Base-by-base conservation (phyloP, 2,797 vertebrate species). In the Brachyrhaphis roseni region DNA sequence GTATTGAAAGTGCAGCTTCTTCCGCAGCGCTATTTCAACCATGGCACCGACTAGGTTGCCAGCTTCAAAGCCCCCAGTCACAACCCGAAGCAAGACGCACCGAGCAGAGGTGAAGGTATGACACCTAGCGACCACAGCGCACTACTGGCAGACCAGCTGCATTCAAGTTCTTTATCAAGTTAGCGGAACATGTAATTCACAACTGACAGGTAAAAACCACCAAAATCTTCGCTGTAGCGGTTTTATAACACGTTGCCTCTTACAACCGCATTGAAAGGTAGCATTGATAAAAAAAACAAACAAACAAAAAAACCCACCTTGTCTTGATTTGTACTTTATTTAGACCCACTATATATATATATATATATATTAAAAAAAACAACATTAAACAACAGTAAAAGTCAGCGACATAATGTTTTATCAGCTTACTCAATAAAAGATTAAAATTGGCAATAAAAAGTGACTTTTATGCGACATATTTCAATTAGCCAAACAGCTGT, bases 91-190 rank as follows among this genome's bases (percentile, higher is more conserved):
- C 46, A 76, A 11, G 73, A 77, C 23, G 0, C 26, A 20, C 28
- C 62, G 26, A 82, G 70, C 20, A 77, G 82, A 77, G 31, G 41
- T 86, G 80, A 84, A 89, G 89, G 86, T 90, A 81, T 10, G 92
- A 89, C 91, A 87, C 85, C 93, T 89, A 83, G 89, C 84, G 92
- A 64, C 79, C 79, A 36, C 31, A 10, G 34, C 71, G 39, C 78
- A 15, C 10, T 39, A 20, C 62, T 39, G 62, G 31, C 10, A 36
- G 59, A 10, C 8, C 23, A 1, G 66, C 66, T 26, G 66, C 23
- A 12, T 39, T 41, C 64, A 11, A 23, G 34, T 8, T 68, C 64
- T 39, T 23, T 41, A 11, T 55, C 36, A 6, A 20, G 8, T 68
- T 28, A 45, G 41, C 6, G 5, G 23, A 43, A 70, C 12, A 8